These are phyloP conservation scores for Autographa pulchrina DNA, from an alignment of 2,888 invertebrate genomes.

Conservation along the genomic window DNA sequence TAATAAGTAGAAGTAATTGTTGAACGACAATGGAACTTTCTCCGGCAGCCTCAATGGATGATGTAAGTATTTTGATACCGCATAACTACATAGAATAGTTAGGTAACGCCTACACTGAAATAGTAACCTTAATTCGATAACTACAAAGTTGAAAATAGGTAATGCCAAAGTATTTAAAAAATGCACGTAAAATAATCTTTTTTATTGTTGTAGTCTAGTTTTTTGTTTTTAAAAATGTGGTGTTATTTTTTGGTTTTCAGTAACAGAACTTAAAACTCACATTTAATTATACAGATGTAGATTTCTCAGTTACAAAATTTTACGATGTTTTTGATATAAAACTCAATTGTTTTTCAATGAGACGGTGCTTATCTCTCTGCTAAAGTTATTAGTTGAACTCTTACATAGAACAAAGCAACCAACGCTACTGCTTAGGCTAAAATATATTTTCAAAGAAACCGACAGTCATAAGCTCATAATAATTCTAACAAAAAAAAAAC, in stretches of 20 bases:
- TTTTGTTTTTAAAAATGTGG: too few relatives aligned
- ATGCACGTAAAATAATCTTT: too few relatives aligned
- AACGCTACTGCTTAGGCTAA: not conserved
- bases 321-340: too few relatives aligned
- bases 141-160: not conserved
- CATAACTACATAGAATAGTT: not conserved
- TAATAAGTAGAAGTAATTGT: slow-evolving; percentile 43
- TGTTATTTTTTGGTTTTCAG: too few relatives aligned
- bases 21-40: slow-evolving; percentile 69
- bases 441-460: not conserved
- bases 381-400: not conserved
- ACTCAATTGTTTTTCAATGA: too few relatives aligned
- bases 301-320: too few relatives aligned
- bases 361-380: not conserved
- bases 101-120: slow-evolving; percentile 19
- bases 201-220: too few relatives aligned
- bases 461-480: not conserved
- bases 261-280: too few relatives aligned
- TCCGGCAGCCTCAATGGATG: slow-evolving; percentile 62
- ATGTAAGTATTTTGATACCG: slow-evolving; percentile 62
- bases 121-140: not conserved
- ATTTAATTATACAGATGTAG: too few relatives aligned
- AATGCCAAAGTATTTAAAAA: too few relatives aligned
- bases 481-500: too few relatives aligned
- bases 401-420: not conserved